Evolutionary conservation across 2,113 vertebrate species (phyloP), one percentile per base, ranked within the genome.

Genomic region (Murina feae): DNA sequence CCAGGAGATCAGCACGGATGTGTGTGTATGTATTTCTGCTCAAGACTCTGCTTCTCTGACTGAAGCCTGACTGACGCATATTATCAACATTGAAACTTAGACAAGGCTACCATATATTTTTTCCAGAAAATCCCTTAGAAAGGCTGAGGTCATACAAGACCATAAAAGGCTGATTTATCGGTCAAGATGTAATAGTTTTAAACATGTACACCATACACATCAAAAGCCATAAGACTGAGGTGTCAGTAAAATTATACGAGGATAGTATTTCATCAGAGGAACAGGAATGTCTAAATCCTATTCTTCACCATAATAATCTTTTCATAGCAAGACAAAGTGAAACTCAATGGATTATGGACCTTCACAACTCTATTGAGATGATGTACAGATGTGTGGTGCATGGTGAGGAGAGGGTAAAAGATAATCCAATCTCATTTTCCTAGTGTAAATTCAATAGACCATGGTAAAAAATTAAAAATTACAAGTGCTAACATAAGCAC

Each of bases 171-270:
- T 35, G 47, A 76, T 90, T 81, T 87, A 74, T 84, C 42, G 58
- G 25, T 66, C 49, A 92, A 92, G 60, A 76, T 13, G 20, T 84
- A 89, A 87, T 84, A 86, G 39, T 17, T 74, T 93, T 83, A 94
- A 91, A 65, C 78, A 86, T 74, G 23, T 86, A 53, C 53, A 53
- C 20, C 47, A 86, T n/a, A 47, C 9, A 86, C 17, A 16, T 69
- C 63, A 83, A 79, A 94, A 79, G 35, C 49, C 37, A 79, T 84
- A 42, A 92, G 13, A 51, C 65, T 23, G 30, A 60, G 21, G 20
- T 32, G 1, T 53, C 65, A 65, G 69, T 86, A 88, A 49, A 23
- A 90, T 76, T 66, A 44, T 55, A 74, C 35, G 55, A 35, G 72
- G 86, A 92, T 21, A 30, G 30, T 69, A 74, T 80, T 93, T 92